Conservation (phyloP, 2,113 vertebrate genomes). For the Seriola aureovittata region DNA sequence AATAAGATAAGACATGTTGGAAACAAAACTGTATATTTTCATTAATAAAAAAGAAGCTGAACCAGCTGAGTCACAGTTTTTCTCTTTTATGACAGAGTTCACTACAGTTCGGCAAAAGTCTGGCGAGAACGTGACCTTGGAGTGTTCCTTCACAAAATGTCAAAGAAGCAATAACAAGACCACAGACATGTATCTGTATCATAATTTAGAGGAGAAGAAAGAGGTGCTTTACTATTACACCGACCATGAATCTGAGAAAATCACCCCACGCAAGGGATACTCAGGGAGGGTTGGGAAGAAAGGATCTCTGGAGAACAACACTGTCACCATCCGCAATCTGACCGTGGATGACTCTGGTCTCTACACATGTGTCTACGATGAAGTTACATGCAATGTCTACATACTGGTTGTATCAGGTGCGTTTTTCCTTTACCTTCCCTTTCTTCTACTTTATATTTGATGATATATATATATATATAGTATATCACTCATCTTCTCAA, state of each 20-base stretch:
- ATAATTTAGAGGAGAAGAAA: rapidly evolving
- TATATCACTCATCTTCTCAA: too few relatives aligned
- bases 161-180: rapidly evolving
- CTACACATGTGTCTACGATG: constrained; percentile 45
- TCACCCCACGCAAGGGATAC: rapidly evolving
- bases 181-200: constrained; percentile 47
- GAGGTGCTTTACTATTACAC: constrained; percentile 30
- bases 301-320: rapidly evolving
- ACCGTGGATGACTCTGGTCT: constrained; percentile 30
- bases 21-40: too few relatives aligned
- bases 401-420: constrained; percentile 36
- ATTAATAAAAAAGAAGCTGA: too few relatives aligned
- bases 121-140: constrained; percentile 31
- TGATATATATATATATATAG: too few relatives aligned
- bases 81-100: constrained; percentile 2
- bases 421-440: neutral
- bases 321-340: constrained; percentile 50
- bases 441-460: too few relatives aligned
- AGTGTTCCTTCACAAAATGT: constrained; percentile 28
- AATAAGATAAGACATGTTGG: too few relatives aligned
- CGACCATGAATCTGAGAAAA: rapidly evolving
- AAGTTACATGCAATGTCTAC: rapidly evolving
- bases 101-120: neutral
- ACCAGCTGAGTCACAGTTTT: too few relatives aligned
- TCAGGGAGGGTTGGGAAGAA: neutral